Evolutionary conservation across 2,113 vertebrate species (phyloP).

Genomic region (Misgurnus mizolepis): DNA sequence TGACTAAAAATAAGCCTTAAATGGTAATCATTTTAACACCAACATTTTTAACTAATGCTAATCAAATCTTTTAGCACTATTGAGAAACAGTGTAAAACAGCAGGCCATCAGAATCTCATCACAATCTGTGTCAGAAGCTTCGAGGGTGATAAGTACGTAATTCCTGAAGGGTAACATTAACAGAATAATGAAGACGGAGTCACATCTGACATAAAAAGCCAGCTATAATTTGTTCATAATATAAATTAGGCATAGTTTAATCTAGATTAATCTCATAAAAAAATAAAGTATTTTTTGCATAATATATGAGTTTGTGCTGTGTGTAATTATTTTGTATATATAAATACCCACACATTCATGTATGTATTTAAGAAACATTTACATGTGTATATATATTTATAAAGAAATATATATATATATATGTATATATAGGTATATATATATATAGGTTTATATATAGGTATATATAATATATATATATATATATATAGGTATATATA

Average conservation of each 20-base stretch:
- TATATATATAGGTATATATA: too few species aligned
- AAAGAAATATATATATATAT: too few species aligned
- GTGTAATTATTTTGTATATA: too few species aligned
- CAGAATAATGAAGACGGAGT: neutral
- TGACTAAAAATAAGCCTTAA: neutral
- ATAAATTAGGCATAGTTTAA: neutral
- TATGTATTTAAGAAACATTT: too few species aligned
- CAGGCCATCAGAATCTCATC: neutral
- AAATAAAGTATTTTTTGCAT: too few species aligned
- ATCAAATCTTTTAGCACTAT: neutral
- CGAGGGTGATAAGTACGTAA: slow-evolving; percentile 1
- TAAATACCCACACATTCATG: too few species aligned
- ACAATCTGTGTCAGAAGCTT: slow-evolving; percentile 16
- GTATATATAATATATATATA: too few species aligned
- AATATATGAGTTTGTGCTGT: too few species aligned
- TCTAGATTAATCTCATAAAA: too few species aligned
- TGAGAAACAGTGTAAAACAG: neutral
- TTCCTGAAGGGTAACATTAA: neutral
- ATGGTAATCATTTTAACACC: neutral
- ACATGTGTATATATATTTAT: too few species aligned
- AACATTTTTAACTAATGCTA: neutral
- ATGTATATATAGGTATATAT: too few species aligned
- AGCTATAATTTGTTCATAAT: neutral
- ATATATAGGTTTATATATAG: too few species aligned
- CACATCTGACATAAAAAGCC: slow-evolving; percentile 3